These are phyloP conservation scores for Stenichneumon culpator DNA, from an alignment of 2,888 invertebrate genomes.

Conservation along the genomic window DNA sequence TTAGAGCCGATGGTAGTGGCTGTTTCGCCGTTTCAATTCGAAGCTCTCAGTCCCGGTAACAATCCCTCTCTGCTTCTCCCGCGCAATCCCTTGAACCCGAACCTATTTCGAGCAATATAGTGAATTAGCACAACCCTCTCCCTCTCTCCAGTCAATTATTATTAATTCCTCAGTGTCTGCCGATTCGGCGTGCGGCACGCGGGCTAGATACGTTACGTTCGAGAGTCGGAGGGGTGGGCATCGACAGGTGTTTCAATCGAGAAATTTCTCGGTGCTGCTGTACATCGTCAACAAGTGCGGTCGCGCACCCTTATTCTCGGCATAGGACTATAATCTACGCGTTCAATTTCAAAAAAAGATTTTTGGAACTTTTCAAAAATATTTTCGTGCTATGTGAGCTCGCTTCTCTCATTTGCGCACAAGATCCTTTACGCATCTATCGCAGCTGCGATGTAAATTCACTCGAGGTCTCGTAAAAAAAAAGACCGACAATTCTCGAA, in stretches of 20 bases:
- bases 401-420: slow-evolving; percentile 24
- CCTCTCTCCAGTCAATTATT: slow-evolving; percentile 65
- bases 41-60: background rate
- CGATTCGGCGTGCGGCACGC: slow-evolving; percentile 31
- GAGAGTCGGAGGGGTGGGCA: slow-evolving; percentile 1
- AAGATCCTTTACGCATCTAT: background rate
- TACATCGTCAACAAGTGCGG: slow-evolving; percentile 13
- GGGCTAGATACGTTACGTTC: slow-evolving; percentile 15
- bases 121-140: slow-evolving; percentile 21
- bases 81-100: background rate
- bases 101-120: slow-evolving; percentile 21
- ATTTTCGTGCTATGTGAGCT: background rate
- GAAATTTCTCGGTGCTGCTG: slow-evolving; percentile 22
- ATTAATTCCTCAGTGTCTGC: slow-evolving; percentile 45
- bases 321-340: background rate
- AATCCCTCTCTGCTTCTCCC: background rate
- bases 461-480: slow-evolving; percentile 9
- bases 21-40: slow-evolving; percentile 31
- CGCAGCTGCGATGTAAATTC: slow-evolving; percentile 12
- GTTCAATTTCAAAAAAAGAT: background rate
- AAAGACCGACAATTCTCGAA: slow-evolving; percentile 35
- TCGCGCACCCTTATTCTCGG: slow-evolving; percentile 2
- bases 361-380: too few relatives aligned
- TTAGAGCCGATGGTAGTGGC: slow-evolving; percentile 6
- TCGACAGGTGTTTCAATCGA: slow-evolving; percentile 47